These are phyloP conservation scores for Seriola rivoliana DNA, from an alignment of 2,113 vertebrate species.

Conservation along the genomic window DNA sequence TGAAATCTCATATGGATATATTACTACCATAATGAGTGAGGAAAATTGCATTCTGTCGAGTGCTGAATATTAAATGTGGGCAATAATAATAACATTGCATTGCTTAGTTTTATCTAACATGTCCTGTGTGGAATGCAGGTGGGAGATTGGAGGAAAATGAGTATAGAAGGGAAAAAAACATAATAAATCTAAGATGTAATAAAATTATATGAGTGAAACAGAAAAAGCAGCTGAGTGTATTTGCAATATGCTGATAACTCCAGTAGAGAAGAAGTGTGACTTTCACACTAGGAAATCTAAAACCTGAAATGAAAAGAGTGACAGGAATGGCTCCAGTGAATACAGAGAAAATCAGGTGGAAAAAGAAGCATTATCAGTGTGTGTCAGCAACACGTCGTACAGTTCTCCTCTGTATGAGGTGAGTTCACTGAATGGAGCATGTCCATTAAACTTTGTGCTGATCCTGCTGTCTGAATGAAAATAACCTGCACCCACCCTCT, in stretches of 20 bases:
- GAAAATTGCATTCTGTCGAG: slow-evolving; percentile 56
- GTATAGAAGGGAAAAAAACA: not conserved
- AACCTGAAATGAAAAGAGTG: not conserved
- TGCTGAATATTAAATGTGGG: slow-evolving; percentile 67
- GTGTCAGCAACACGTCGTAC: not conserved
- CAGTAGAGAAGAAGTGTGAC: slow-evolving; percentile 3
- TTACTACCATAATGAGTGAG: slow-evolving; percentile 48
- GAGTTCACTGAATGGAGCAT: not conserved
- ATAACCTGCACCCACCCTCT: not conserved
- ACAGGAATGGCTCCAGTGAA: not conserved
- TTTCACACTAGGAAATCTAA: slow-evolving; percentile 10
- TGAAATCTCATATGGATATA: slow-evolving; percentile 37
- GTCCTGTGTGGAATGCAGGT: slow-evolving; percentile 39
- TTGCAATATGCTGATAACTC: slow-evolving; percentile 23
- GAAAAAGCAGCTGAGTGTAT: slow-evolving; percentile 16
- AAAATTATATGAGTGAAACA: slow-evolving; percentile 26
- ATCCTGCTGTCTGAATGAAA: not conserved
- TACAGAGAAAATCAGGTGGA: not conserved
- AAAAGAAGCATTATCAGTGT: not conserved
- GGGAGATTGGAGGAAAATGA: slow-evolving; percentile 21
- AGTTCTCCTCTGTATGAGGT: not conserved
- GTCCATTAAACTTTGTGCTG: not conserved
- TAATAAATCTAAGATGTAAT: slow-evolving; percentile 60
- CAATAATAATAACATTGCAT: slow-evolving; percentile 39
- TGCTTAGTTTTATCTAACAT: slow-evolving; percentile 53